Conservation (phyloP, 92 coral and sea anemone species). For the Pocillopora grandis region DNA sequence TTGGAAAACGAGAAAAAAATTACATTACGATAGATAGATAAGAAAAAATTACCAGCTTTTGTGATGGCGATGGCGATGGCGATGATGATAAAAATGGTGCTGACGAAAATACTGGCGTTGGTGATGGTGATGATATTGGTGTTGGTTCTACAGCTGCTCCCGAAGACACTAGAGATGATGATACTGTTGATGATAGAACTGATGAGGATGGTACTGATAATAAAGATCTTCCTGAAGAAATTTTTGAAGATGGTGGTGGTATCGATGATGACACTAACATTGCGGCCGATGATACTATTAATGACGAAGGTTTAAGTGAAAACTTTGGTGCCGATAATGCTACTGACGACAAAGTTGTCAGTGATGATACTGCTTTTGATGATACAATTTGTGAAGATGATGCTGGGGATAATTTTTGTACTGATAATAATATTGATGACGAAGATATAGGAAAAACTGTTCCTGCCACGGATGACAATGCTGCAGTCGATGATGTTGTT, state of each 20-base stretch:
- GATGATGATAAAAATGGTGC: too few relatives aligned
- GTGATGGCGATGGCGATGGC: too few relatives aligned
- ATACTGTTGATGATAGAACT: background rate
- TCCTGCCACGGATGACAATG: too few relatives aligned
- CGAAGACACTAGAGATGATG: background rate
- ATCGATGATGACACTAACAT: background rate
- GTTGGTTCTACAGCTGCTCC: background rate
- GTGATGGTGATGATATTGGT: background rate
- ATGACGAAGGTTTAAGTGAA: background rate
- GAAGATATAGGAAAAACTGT: too few relatives aligned
- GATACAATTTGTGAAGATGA: background rate
- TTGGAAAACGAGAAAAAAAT: too few relatives aligned
- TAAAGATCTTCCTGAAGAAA: background rate
- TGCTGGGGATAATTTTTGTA: too few relatives aligned
- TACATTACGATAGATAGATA: too few relatives aligned
- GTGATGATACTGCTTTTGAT: background rate
- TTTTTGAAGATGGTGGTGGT: background rate
- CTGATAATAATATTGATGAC: too few relatives aligned
- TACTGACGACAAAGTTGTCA: background rate
- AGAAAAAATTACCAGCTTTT: too few relatives aligned
- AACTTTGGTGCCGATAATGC: background rate
- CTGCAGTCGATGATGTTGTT: too few relatives aligned
- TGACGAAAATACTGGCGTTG: background rate
- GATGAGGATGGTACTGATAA: background rate
- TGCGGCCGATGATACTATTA: background rate